Evolutionary conservation across 1,140 invertebrate species (phyloP).

Genomic region (Drosophila nigrodunni): DNA sequence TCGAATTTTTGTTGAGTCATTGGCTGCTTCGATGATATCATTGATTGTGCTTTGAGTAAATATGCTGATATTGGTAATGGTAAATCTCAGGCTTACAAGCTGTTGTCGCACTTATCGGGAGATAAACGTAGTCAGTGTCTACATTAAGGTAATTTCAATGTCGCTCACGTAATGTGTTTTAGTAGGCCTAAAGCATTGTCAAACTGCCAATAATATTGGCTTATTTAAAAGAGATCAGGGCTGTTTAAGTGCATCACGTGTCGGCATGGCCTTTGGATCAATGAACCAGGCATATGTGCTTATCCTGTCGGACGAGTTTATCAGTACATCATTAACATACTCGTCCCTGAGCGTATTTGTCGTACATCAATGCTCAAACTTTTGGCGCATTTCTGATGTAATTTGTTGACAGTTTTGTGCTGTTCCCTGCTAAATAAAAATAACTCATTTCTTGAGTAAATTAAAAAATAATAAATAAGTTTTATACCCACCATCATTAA

Average conservation of each 20-base stretch:
- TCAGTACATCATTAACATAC: slow-evolving; percentile 38
- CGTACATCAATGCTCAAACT: slow-evolving; percentile 19
- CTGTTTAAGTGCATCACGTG: slow-evolving; percentile 33
- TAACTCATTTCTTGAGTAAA: slow-evolving; percentile 27
- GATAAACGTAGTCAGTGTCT: slow-evolving; percentile 11
- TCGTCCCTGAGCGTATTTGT: not conserved
- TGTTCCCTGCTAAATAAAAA: slow-evolving; percentile 3
- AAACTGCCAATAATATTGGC: slow-evolving; percentile 22
- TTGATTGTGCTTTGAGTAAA: slow-evolving; percentile 1
- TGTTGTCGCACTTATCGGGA: slow-evolving; percentile 3
- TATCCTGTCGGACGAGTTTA: slow-evolving; percentile 27
- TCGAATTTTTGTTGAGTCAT: slow-evolving; percentile 11
- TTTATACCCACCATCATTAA: slow-evolving; percentile 27
- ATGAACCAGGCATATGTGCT: slow-evolving; percentile 8
- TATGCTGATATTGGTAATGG: slow-evolving; percentile 8
- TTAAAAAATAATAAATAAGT: slow-evolving; percentile 34
- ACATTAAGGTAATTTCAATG: slow-evolving; percentile 64
- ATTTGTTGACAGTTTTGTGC: slow-evolving; percentile 8
- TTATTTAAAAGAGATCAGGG: slow-evolving; percentile 62
- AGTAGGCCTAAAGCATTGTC: slow-evolving; percentile 38
- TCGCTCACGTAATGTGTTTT: slow-evolving; percentile 67
- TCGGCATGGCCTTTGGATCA: slow-evolving; percentile 11
- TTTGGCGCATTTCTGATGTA: slow-evolving; percentile 16
- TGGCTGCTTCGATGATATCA: slow-evolving; percentile 24
- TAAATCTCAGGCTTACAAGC: slow-evolving; percentile 1